Evolutionary conservation across 2,113 vertebrate genomes (phyloP).

Genomic region (Oenanthe melanoleuca): DNA sequence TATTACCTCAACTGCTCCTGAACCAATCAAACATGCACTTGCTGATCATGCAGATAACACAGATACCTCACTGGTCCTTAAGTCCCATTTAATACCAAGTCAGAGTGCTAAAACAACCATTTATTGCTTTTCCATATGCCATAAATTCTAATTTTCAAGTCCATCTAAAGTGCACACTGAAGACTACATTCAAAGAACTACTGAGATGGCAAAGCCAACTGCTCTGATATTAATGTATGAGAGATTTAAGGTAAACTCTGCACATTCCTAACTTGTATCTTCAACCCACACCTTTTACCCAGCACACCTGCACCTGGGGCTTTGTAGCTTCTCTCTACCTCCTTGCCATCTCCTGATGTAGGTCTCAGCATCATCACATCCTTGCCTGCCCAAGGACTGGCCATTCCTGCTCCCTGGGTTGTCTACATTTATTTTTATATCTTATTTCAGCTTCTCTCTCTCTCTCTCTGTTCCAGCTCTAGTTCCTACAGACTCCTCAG

Average conservation of each 20-base stretch:
- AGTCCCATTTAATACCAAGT: conserved; percentile 6
- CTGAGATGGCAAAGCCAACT: rapidly evolving
- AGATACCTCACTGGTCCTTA: background rate
- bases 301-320: rapidly evolving
- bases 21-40: conserved; percentile 40
- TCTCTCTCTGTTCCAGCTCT: background rate
- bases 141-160: conserved; percentile 10
- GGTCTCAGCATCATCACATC: background rate
- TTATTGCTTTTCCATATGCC: background rate
- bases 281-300: background rate
- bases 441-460: background rate
- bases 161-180: background rate
- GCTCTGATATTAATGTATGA: background rate
- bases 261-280: background rate
- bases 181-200: background rate
- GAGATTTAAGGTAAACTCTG: background rate
- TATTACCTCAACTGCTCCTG: conserved; percentile 55
- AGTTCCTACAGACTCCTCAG: background rate
- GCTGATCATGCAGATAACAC: conserved; percentile 59
- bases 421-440: rapidly evolving
- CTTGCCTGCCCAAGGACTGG: rapidly evolving
- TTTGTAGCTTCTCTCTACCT: background rate
- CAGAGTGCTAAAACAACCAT: background rate
- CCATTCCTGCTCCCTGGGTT: background rate
- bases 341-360: background rate